phyloP scores from a whole-genome alignment of 2,797 vertebrate genomes.

The Lophura swinhoii region DNA sequence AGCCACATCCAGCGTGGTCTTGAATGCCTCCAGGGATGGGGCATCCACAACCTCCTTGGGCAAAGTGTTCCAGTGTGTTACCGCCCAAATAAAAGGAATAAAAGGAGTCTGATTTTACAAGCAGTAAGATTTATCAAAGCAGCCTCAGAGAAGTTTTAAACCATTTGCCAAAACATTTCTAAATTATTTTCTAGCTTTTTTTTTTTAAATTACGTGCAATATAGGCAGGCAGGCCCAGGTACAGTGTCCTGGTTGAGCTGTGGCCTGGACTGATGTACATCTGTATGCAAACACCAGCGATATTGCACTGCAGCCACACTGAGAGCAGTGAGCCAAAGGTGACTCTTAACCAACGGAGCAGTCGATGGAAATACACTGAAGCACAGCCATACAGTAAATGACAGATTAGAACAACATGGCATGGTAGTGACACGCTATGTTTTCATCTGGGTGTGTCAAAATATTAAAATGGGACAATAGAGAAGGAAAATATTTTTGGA shows the following conservation, averaged over 20 bases:
- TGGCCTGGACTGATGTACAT: rapidly evolving
- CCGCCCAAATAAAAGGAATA: neutral
- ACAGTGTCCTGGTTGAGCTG: rapidly evolving
- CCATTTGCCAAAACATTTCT: neutral
- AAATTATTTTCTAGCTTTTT: neutral
- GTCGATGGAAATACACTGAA: rapidly evolving
- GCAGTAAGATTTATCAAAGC: constrained; percentile 33
- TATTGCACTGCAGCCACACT: neutral
- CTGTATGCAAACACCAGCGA: rapidly evolving
- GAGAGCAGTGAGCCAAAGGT: neutral
- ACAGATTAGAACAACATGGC: neutral
- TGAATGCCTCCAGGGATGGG: no score
- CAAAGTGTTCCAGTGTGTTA: no score
- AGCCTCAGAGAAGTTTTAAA: constrained; percentile 3
- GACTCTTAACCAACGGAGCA: neutral
- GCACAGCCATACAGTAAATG: neutral
- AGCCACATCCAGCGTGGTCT: no score
- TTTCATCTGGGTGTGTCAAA: neutral
- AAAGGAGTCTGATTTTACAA: constrained; percentile 2
- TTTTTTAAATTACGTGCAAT: neutral
- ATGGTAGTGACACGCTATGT: neutral
- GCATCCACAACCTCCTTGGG: no score
- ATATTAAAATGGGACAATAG: neutral
- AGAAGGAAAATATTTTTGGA: neutral
- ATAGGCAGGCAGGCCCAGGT: neutral